Evolutionary conservation across 2,888 invertebrate genomes (phyloP), one percentile per base, ranked within the genome.

Genomic region (Drosophila paucipuncta): DNA sequence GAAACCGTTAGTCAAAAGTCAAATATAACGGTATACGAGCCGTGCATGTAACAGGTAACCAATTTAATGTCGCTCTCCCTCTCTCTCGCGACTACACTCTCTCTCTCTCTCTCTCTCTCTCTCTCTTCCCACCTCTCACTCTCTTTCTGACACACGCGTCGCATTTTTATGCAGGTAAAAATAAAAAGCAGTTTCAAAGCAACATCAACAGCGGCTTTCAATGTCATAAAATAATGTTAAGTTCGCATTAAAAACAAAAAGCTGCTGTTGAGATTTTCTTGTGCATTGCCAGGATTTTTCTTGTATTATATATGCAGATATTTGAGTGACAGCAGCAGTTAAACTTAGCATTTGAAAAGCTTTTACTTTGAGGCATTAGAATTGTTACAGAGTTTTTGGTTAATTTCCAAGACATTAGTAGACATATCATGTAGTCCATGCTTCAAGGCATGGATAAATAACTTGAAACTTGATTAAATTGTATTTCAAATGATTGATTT

Each of bases 141-240:
- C 18, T 33, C 28, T 22, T 13, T 37, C 18, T 18, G 6, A 7
- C 16, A 16, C n/a, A 25, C 4, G 16, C 16, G 9, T 25, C 16
- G 16, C 47, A 9, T 47, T 59, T 49, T 49, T 10, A 60, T 49
- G 9, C 28, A 13, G 11, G 33, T 30, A n/a, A 16, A 22, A 37
- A 35, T 30, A 57, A 35, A 16, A 55, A 71, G 43, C 39, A 68
- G 16, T 30, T 22, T 37, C 18, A 61, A 39, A 39, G 53, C 57
- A 41, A 47, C 64, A 70, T 73, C 70, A 80, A 78, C 73, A 81
- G 68, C 70, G 59, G 74, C 54, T 89, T 86, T 84, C 85, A 85
- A 87, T 86, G 89, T 69, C 89, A 89, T 81, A 70, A 89, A 86
- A 81, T 68, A 71, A 81, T 79, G 89, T 79, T 86, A 71, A 81